Conservation (phyloP, 35 echinoderm and acorn worm genomes). For the Ophioderma brevispina region DNA sequence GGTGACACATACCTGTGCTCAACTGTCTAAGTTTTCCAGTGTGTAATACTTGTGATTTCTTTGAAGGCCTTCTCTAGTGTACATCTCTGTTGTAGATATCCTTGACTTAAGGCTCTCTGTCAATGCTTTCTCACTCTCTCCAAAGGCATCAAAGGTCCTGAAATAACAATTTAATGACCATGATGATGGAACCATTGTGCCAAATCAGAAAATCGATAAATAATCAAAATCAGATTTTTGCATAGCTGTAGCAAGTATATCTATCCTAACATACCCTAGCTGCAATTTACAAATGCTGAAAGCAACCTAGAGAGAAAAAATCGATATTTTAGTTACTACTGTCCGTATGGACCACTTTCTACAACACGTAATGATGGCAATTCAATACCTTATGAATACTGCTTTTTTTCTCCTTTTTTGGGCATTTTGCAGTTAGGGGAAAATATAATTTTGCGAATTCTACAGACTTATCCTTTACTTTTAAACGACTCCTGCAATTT, state of each 20-base stretch:
- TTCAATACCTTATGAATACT: neutral
- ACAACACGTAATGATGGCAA: neutral
- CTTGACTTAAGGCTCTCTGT: conserved; percentile 39
- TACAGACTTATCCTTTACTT: no score
- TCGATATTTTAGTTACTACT: no score
- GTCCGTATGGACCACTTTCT: no score
- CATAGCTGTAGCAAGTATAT: no score
- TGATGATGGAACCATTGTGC: neutral
- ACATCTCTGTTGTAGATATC: conserved; percentile 89
- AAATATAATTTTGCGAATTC: no score
- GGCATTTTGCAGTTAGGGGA: neutral
- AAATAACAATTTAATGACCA: neutral
- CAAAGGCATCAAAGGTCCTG: conserved; percentile 81
- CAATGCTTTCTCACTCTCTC: conserved; percentile 79
- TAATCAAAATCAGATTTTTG: no score
- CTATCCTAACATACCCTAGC: neutral
- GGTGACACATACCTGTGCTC: conserved; percentile 97
- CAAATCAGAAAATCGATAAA: no score
- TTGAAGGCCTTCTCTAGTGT: conserved; percentile 76
- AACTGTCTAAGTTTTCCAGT: conserved; percentile 89
- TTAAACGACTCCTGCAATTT: no score
- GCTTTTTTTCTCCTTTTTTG: neutral
- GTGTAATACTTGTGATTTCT: conserved; percentile 53
- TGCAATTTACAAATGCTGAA: neutral
- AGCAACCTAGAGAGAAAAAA: neutral